phyloP scores from a whole-genome alignment of 2,888 invertebrate genomes.

The Calameuta idolon region DNA sequence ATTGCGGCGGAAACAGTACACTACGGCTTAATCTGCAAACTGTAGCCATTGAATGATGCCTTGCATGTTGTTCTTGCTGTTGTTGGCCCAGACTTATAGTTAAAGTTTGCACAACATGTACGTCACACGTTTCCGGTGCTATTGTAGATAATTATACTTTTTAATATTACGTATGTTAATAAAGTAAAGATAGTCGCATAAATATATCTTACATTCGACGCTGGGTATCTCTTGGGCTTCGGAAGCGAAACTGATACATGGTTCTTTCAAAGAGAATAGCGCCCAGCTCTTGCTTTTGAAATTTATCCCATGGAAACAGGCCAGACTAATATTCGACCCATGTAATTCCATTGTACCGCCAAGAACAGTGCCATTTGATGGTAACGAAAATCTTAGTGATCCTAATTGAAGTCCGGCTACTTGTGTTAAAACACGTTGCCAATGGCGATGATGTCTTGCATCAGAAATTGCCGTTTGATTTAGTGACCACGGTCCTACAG shows the following conservation, averaged over 20 bases:
- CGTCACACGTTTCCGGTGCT: constrained; percentile 72
- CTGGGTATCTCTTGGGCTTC: constrained; percentile 90
- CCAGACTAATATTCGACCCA: constrained; percentile 91
- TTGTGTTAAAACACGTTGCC: constrained; percentile 89
- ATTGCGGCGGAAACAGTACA: constrained; percentile 94
- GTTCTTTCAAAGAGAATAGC: constrained; percentile 91
- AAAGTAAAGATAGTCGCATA: constrained; percentile 13
- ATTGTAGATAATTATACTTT: constrained; percentile 2
- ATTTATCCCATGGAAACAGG: constrained; percentile 97
- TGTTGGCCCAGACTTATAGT: constrained; percentile 88
- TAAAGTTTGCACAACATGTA: constrained; percentile 90
- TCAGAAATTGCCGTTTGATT: constrained; percentile 69
- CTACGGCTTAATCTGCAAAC: constrained; percentile 93
- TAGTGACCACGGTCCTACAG: constrained; percentile 52
- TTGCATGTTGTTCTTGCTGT: constrained; percentile 72
- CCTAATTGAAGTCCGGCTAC: constrained; percentile 86
- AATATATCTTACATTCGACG: constrained; percentile 70
- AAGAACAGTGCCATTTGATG: constrained; percentile 80
- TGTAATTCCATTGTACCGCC: constrained; percentile 91
- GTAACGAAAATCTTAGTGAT: constrained; percentile 77
- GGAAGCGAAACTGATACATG: constrained; percentile 91
- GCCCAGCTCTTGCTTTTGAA: constrained; percentile 97
- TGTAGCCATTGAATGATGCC: constrained; percentile 92
- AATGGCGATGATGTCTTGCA: constrained; percentile 90
- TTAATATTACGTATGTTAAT: background rate